phyloP scores from a whole-genome alignment of 2,797 vertebrate genomes.

The Sarcophilus harrisii region DNA sequence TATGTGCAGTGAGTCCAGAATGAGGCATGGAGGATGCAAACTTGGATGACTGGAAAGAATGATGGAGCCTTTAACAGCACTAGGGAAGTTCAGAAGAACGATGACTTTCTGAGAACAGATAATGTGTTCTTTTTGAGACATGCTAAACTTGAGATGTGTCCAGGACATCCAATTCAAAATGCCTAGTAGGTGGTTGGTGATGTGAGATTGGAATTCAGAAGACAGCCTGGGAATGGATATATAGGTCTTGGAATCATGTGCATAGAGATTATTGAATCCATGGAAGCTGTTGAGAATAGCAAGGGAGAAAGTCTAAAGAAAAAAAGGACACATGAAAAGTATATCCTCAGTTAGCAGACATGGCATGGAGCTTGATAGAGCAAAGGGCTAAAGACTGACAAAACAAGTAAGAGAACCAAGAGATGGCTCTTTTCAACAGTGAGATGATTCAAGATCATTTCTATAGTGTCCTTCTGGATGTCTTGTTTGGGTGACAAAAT shows the following conservation, averaged over 20 bases:
- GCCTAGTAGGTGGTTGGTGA: background rate
- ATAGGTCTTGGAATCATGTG: background rate
- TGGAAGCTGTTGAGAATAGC: background rate
- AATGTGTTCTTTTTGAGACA: background rate
- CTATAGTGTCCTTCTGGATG: no score
- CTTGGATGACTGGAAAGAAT: background rate
- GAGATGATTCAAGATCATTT: no score
- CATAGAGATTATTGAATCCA: background rate
- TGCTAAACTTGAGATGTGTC: background rate
- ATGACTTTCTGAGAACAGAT: background rate
- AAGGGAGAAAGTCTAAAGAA: background rate
- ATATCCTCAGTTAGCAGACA: background rate
- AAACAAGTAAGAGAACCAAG: background rate
- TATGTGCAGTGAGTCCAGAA: background rate
- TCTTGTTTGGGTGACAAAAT: no score
- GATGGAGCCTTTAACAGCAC: background rate
- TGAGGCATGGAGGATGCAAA: background rate
- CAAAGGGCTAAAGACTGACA: background rate
- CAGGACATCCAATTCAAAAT: background rate
- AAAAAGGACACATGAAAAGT: background rate
- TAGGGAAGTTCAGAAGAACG: background rate
- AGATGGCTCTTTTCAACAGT: no score
- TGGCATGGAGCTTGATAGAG: background rate
- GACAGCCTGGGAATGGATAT: background rate
- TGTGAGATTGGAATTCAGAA: background rate